phyloP scores from a whole-genome alignment of 2,113 vertebrate species.

The Uria aalge region DNA sequence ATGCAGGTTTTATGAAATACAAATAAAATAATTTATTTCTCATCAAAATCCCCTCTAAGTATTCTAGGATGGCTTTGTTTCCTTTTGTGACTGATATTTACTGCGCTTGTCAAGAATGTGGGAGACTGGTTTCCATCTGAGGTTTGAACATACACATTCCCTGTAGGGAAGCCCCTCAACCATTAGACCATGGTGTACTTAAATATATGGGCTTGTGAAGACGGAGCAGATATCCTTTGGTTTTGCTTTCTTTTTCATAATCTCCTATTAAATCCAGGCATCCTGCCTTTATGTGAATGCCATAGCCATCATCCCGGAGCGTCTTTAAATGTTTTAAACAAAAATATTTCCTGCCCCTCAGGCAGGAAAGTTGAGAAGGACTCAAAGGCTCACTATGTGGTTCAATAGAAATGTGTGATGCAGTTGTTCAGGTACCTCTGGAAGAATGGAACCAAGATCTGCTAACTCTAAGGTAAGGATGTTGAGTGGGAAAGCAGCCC shows the following conservation, averaged over 20 bases:
- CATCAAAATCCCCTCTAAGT: background rate
- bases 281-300: background rate
- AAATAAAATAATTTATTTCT: background rate
- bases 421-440: background rate
- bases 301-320: background rate
- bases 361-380: background rate
- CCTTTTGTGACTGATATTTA: background rate
- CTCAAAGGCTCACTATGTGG: background rate
- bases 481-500: background rate
- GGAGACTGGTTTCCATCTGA: background rate
- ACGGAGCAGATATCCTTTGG: background rate
- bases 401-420: background rate
- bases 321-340: background rate
- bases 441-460: background rate
- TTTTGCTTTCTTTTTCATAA: background rate
- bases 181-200: background rate
- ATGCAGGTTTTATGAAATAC: background rate
- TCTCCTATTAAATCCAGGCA: background rate
- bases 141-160: background rate
- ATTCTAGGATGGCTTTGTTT: background rate
- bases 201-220: background rate
- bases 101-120: background rate
- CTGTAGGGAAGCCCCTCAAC: background rate
- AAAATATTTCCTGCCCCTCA: background rate
- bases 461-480: background rate